Conservation (phyloP, 2,888 invertebrate species). For the Xestia rhomboidea region DNA sequence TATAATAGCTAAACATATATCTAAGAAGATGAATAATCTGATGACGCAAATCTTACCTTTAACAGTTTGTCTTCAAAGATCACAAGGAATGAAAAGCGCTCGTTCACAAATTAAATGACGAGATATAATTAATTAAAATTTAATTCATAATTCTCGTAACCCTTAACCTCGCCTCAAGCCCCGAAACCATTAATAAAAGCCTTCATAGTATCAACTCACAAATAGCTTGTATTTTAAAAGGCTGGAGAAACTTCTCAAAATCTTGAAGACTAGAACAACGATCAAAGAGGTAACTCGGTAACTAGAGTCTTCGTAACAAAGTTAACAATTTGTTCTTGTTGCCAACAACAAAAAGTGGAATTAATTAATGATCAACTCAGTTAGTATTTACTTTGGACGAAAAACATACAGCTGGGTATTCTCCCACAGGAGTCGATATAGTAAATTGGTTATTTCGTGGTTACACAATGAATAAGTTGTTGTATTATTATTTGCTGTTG, state of each 20-base stretch:
- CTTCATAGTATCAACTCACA: slow-evolving; percentile 35
- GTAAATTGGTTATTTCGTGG: slow-evolving; percentile 49
- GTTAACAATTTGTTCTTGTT: slow-evolving; percentile 60
- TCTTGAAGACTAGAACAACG: slow-evolving; percentile 56
- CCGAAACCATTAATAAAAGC: slow-evolving; percentile 29
- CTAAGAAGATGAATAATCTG: not conserved
- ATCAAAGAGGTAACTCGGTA: slow-evolving; percentile 64
- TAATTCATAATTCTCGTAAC: slow-evolving; percentile 35
- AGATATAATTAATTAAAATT: slow-evolving; percentile 49
- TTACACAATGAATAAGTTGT: slow-evolving; percentile 50
- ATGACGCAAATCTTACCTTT: not conserved
- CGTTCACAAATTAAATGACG: slow-evolving; percentile 31
- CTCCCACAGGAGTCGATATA: slow-evolving; percentile 55
- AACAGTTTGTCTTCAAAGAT: slow-evolving; percentile 16
- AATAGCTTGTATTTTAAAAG: slow-evolving; percentile 41
- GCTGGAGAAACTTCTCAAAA: slow-evolving; percentile 40
- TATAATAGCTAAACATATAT: not conserved
- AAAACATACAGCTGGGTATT: slow-evolving; percentile 58
- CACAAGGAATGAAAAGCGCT: slow-evolving; percentile 33
- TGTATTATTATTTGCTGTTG: slow-evolving; percentile 32
- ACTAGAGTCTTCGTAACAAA: slow-evolving; percentile 55
- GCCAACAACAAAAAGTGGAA: slow-evolving; percentile 63
- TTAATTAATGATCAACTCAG: slow-evolving; percentile 61
- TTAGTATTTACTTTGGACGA: slow-evolving; percentile 58
- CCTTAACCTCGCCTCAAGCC: slow-evolving; percentile 29